Conservation (phyloP, 2,888 invertebrate species). For the Nysson spinosus region DNA sequence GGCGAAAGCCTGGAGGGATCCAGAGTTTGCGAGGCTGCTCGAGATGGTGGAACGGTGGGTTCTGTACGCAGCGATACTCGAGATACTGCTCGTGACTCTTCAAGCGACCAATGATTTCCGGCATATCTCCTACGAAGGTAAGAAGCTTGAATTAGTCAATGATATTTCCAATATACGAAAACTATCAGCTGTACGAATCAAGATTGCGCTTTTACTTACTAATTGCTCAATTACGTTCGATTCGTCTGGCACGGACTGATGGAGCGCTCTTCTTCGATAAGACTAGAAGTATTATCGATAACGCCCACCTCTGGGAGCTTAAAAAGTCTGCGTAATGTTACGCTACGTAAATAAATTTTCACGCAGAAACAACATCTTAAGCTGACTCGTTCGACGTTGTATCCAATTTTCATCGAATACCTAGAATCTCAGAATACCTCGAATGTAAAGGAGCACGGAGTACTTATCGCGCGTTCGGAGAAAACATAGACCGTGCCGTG, state of each 20-base stretch:
- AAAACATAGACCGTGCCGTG: conserved; percentile 30
- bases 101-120: conserved; percentile 68
- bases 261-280: too few species aligned
- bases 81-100: conserved; percentile 36
- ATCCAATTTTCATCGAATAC: background rate
- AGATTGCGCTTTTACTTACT: too few species aligned
- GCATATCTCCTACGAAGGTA: conserved; percentile 72
- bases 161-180: too few species aligned
- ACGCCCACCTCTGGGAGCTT: too few species aligned
- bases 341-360: too few species aligned
- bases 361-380: too few species aligned
- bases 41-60: conserved; percentile 50
- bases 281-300: too few species aligned
- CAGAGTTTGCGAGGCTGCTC: too few species aligned
- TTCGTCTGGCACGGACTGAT: too few species aligned
- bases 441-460: background rate
- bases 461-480: conserved; percentile 2
- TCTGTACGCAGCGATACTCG: conserved; percentile 46
- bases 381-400: background rate
- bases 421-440: background rate
- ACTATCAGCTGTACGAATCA: too few species aligned
- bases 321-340: too few species aligned
- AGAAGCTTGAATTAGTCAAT: conserved; percentile 19
- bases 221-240: too few species aligned
- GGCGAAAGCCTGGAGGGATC: background rate